Evolutionary conservation across 2,113 vertebrate species (phyloP).

Genomic region (Vulpes ferrilata): DNA sequence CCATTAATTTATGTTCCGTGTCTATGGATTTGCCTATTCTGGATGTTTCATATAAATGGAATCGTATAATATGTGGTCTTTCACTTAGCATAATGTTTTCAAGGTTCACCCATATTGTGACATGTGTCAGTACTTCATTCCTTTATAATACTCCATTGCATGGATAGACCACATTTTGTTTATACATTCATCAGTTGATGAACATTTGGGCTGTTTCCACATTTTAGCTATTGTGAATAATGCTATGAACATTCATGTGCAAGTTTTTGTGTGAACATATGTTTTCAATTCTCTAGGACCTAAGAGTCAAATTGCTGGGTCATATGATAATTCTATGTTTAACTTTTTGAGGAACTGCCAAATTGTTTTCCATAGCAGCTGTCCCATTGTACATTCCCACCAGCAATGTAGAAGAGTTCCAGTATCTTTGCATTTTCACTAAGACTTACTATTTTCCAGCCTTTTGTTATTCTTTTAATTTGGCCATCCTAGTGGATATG

Average conservation of each 20-base stretch:
- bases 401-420: conserved; percentile 1
- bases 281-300: conserved; percentile 52
- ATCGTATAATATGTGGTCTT: background rate
- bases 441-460: background rate
- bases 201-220: conserved; percentile 26
- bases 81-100: background rate
- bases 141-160: conserved; percentile 31
- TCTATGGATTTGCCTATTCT: conserved; percentile 1
- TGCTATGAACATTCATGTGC: background rate
- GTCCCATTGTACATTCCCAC: background rate
- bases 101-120: background rate
- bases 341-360: conserved; percentile 60
- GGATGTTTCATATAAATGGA: conserved; percentile 11
- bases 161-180: background rate
- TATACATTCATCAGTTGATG: background rate
- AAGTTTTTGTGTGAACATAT: conserved; percentile 33
- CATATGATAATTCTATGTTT: conserved; percentile 66
- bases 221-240: conserved; percentile 22
- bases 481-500: background rate
- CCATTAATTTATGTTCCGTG: background rate
- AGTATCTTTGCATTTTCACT: background rate
- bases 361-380: conserved; percentile 49
- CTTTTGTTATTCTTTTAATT: background rate
- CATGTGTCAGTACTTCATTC: background rate
- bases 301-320: conserved; percentile 50